Base-by-base conservation (phyloP, 1,140 invertebrate species). In the Drosophila setifemur region DNA sequence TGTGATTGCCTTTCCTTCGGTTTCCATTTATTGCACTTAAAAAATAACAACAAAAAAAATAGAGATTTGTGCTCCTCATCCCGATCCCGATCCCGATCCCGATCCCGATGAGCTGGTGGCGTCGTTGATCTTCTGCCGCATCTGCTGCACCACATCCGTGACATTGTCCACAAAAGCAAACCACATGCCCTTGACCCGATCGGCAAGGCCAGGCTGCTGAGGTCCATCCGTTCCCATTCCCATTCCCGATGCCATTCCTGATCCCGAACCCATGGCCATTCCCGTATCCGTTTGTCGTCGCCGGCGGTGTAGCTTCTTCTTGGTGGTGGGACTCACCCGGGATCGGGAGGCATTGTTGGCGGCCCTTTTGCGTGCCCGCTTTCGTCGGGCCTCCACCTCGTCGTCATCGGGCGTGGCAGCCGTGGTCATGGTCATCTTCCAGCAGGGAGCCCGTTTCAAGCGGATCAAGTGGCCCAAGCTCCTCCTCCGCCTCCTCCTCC, bases 381-480 rank as follows among this genome's bases (percentile, higher is more conserved):
- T 23, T 12, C 21, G 57, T 2, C 87, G 61, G 6, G 69, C 87
- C 35, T 89, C 87, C 1, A 87, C 63, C 0, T 85, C 82, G 1
- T 78, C 79, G 1, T 67, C 79, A 1, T 67, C 81, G 14, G 1
- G 16, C 12, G 73, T 0, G 0, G 49, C 4, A 3, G 43, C 48
- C 2, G 58, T 77, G 21, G 43, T 64, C 25, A 21, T 58, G n/a
- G 57, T 12, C 60, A 72, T 75, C 14, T 47, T 73, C 19, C 47
- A 53, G 35, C 87, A 87, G 1, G 81, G 87, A 5, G 61, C 39
- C 1, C 87, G 66, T 11, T 57, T 74, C 9, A 19, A 3, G 1
- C 73, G n/a, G n/a, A n/a, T n/a, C n/a, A n/a, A n/a, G n/a, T n/a
- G 70, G 33, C 52, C 57, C 18, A 40, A 52, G 2, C 31, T 8